Evolutionary conservation across 1,140 invertebrate species (phyloP).

Genomic region (Trichoplusia ni): DNA sequence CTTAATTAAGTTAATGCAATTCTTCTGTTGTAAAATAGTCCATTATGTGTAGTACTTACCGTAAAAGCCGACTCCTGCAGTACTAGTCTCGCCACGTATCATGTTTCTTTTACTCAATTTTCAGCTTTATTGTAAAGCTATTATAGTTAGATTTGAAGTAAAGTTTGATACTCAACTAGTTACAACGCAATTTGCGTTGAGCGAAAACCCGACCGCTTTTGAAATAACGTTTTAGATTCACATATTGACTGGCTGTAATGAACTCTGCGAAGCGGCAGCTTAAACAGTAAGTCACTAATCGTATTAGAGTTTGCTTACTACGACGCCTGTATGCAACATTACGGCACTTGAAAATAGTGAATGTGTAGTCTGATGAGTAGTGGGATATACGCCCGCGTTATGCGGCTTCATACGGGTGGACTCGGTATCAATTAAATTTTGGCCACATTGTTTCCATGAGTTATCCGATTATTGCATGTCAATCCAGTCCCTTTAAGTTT

Average conservation of each 20-base stretch:
- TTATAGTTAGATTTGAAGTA: slow-evolving; percentile 3
- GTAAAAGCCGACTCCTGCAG: neutral
- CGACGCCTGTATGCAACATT: neutral
- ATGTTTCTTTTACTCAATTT: neutral
- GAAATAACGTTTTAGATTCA: slow-evolving; percentile 19
- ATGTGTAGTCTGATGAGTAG: too few species aligned
- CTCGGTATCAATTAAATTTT: too few species aligned
- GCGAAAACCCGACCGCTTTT: slow-evolving; percentile 11
- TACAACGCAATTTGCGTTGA: slow-evolving; percentile 9
- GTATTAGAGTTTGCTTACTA: slow-evolving; percentile 7
- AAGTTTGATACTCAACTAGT: neutral
- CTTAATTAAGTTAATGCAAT: slow-evolving; percentile 9
- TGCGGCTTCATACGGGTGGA: too few species aligned
- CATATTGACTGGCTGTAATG: slow-evolving; percentile 14
- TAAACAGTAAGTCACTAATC: slow-evolving; percentile 16
- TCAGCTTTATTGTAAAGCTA: neutral
- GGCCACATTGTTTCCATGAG: too few species aligned
- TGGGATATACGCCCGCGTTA: too few species aligned
- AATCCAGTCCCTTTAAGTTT: too few species aligned
- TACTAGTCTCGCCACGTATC: neutral
- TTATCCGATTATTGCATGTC: too few species aligned
- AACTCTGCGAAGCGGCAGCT: neutral
- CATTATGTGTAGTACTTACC: neutral
- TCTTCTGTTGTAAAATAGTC: neutral
- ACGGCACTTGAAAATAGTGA: neutral